These are phyloP conservation scores for Malurus splendens DNA, from an alignment of 2,797 vertebrate species.

Conservation along the genomic window DNA sequence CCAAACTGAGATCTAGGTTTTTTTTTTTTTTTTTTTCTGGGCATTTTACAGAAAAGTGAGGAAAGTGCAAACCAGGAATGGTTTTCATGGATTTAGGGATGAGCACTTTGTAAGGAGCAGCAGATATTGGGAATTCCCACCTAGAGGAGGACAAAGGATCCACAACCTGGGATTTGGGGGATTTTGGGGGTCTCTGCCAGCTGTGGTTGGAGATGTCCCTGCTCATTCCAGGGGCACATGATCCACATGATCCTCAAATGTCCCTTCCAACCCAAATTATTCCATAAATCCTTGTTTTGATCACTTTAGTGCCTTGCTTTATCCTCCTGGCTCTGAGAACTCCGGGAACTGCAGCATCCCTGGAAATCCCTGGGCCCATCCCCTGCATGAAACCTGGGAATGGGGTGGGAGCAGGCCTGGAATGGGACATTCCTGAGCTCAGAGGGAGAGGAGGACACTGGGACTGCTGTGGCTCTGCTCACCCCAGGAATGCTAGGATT, in stretches of 20 bases:
- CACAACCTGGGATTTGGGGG: fast-evolving
- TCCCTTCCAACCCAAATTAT: background rate
- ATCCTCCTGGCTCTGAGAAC: background rate
- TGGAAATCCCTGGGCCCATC: background rate
- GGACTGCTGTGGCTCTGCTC: background rate
- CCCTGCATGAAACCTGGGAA: background rate
- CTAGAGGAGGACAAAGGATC: background rate
- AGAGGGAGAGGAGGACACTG: background rate
- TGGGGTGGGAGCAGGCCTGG: background rate
- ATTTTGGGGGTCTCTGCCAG: background rate
- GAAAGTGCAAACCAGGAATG: background rate
- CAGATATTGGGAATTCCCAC: background rate
- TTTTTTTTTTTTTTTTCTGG: background rate
- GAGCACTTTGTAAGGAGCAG: background rate
- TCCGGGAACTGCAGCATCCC: background rate
- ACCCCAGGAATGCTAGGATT: fast-evolving
- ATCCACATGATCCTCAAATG: background rate
- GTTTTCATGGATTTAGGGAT: fast-evolving
- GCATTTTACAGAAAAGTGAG: background rate
- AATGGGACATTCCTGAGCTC: background rate
- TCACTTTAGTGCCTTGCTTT: background rate
- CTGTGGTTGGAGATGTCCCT: background rate
- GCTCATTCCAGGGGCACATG: background rate
- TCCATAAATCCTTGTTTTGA: background rate
- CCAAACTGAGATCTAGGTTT: background rate